These are phyloP conservation scores for Neodontobutis hainanensis DNA, from an alignment of 2,113 vertebrate species.

Conservation along the genomic window DNA sequence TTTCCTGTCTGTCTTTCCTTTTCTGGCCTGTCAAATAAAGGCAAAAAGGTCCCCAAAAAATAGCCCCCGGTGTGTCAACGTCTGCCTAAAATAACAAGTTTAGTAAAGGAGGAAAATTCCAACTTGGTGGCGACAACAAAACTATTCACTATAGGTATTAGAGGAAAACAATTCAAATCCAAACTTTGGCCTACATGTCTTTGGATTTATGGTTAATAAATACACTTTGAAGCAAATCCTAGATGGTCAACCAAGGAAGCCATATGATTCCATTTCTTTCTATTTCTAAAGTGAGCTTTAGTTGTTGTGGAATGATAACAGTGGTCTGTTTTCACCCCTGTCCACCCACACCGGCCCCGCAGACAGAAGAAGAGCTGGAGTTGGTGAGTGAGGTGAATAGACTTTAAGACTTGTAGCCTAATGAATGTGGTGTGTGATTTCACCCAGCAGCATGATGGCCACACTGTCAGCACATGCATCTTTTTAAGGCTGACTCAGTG, in stretches of 20 bases:
- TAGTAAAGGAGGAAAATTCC: background rate
- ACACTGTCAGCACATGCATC: conserved; percentile 24
- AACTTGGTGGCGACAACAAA: too few relatives aligned
- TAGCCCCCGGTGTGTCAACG: too few relatives aligned
- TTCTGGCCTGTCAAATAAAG: too few relatives aligned
- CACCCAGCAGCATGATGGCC: conserved; percentile 57
- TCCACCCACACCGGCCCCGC: conserved; percentile 50
- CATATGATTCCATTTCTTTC: too few relatives aligned
- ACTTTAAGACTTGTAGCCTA: conserved; percentile 52
- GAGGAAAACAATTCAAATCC: too few relatives aligned
- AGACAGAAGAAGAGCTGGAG: conserved; percentile 97
- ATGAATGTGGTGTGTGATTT: conserved; percentile 62
- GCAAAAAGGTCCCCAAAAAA: too few relatives aligned
- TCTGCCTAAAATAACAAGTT: background rate
- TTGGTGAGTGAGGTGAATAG: conserved; percentile 92
- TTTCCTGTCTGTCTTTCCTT: too few relatives aligned
- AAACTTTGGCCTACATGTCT: too few relatives aligned
- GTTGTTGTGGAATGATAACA: conserved; percentile 44
- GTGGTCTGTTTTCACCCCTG: conserved; percentile 37
- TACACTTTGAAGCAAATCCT: too few relatives aligned
- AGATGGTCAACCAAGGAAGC: too few relatives aligned
- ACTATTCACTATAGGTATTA: background rate
- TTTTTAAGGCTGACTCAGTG: conserved; percentile 7
- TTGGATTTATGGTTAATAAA: too few relatives aligned
- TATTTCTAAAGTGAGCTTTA: background rate